Base-by-base conservation (phyloP, 2,888 invertebrate species). In the Hirtodrosophila histrioides region DNA sequence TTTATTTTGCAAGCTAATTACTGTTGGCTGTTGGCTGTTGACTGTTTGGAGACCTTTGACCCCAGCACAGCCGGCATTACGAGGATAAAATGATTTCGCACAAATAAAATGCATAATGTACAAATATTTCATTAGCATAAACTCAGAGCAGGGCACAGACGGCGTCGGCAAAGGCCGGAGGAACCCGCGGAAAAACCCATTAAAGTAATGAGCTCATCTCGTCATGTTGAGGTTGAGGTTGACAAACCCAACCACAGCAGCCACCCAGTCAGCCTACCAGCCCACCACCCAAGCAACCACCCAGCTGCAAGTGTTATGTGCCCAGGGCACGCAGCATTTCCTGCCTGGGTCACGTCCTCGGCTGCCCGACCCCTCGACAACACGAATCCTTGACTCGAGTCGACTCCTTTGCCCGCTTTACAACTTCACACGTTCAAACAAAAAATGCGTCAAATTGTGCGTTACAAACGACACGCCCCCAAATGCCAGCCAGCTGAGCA, bases 181-280 rank as follows among this genome's bases (percentile, higher is more conserved):
- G 7, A 10, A 2, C 11, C 7, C 17, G 45, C 44, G 46, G 60
- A 50, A 69, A 55, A 67, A 77, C 44, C 86, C 85, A 86, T 85
- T 84, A 84, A 82, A 78, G 78, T 84, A 86, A 84, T 84, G 84
- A 84, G 82, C 86, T 86, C 84, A 84, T 86, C 81, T 68, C 77
- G 58, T 71, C 69, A 67, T 77, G 75, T 75, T 69, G 56, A 48
- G 31, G 45, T 48, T 50, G 53, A 55, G 83, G 70, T 86, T 86
- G 83, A 80, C 86, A 86, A 80, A 78, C 84, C 44, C 60, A 49
- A 24, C 53, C 46, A 43, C 55, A 61, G 9, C 29, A 29, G 54
- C 11, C 60, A 35, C 45, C 41, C 40, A 24, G 44, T 12, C 29
- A 44, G 8, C 17, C 33, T 7, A 11, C 39, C 50, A 41, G 7